Evolutionary conservation across 2,888 invertebrate species (phyloP), one percentile per base, ranked within the genome.

Genomic region (Lissocephala sabroskyi): DNA sequence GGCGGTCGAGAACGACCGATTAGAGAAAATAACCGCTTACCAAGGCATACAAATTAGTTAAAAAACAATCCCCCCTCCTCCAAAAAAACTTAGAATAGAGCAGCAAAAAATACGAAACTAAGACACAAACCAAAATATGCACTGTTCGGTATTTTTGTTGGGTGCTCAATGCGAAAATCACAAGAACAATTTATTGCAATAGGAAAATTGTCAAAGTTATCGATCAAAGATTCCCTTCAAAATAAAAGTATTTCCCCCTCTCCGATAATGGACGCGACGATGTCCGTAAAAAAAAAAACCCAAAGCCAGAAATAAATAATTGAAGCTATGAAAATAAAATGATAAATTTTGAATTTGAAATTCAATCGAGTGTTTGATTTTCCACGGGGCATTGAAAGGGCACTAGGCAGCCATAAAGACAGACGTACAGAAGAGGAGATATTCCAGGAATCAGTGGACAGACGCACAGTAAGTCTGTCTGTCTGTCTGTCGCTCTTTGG

Each of bases 31-130:
- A 28, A 18, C n/a, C n/a, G n/a, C n/a, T n/a, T n/a, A 18, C 17
- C 23, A 23, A 23, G 3, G 23, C 23, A 23, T 23, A 23, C 23
- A 23, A n/a, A 7, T 23, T 3, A 23, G 7, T 23, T 23, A 23
- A 23, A 23, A 23, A 23, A 23, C 7, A 11, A 26, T 23, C 7
- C 3, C 7, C 7, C 7, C 7, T 23, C 3, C 7, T 23, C 7
- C 7, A 23, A 23, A 23, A 23, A 23, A 23, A 23, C 7, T 26
- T 26, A 23, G 7, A 5, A n/a, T n/a, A n/a, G n/a, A n/a, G n/a
- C n/a, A n/a, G n/a, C n/a, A n/a, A 55, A 44, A 41, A 45, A 42
- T 33, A 35, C 14, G 16, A 42, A 48, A 36, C 39, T 29, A 45
- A 51, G 52, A 33, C n/a, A 30, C 7, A 41, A 41, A 39, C 26